Base-by-base conservation (phyloP, 2,113 vertebrate species). In the Nettapus auritus region DNA sequence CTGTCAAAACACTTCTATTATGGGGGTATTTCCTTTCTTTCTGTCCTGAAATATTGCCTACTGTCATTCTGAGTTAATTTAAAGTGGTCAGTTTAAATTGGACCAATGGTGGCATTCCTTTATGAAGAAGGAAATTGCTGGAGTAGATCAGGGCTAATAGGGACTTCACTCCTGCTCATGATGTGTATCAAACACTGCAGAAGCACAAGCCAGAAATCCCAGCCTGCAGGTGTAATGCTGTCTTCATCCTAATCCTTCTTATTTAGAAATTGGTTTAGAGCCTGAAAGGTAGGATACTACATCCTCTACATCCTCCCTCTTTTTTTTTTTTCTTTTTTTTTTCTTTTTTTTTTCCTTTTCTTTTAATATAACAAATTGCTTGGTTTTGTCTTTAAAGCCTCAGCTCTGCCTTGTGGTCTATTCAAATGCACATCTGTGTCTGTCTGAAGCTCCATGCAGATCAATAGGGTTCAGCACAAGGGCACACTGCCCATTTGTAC, bases 381-480 rank as follows among this genome's bases (percentile, higher is more conserved):
- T 92, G 48, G 79, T 81, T 53, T 82, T 81, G 66, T 62, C 14
- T 73, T 2, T 79, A 77, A 84, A 88, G 31, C 8, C 16, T 75
- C 56, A 64, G 1, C 25, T 79, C 29, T 2, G 5, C 48, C 20
- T 71, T 75, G 18, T 71, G 64, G 11, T 23, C 60, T 68, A n/a
- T 89, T 89, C 20, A 68, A 66, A 42, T 79, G 69, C 44, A 62
- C 33, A 87, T 2, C 62, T 62, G 25, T 26, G 36, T 68, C 56
- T 92, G 57, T 89, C 67, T 75, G 53, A 55, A 88, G 36, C 79
- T 83, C 81, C 60, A 19, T 52, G 22, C 42, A 68, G 74, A 89
- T 96, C 93, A 44, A 56, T 87, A 64, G 26, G 56, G 77, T 92
- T 96, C 94, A 94, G 73, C 66, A 82, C 8, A 67, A 84, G 88